phyloP scores from a whole-genome alignment of 37 sponge, comb jelly and placozoan genomes.

The Haliclona indistincta region DNA sequence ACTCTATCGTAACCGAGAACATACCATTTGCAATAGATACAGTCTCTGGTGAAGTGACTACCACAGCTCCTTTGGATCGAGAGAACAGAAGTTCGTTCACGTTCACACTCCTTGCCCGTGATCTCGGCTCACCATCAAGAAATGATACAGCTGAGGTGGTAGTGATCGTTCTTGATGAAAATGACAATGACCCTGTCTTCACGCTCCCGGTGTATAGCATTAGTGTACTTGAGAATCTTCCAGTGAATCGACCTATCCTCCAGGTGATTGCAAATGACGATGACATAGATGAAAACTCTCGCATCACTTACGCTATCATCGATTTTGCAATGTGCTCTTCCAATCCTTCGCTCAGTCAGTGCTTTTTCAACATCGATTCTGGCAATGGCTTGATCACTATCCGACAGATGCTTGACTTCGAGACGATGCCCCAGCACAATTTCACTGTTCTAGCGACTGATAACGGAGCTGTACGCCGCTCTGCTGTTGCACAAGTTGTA shows the following conservation, averaged over 20 bases:
- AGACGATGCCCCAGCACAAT: slow-evolving; percentile 21
- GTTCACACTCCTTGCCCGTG: not conserved
- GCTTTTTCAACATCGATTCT: not conserved
- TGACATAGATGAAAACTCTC: slow-evolving; percentile 1
- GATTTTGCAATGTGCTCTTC: not conserved
- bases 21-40: slow-evolving; percentile 17
- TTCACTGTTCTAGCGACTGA: slow-evolving; percentile 45
- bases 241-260: not conserved
- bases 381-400: slow-evolving; percentile 18
- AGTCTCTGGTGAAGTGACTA: not conserved
- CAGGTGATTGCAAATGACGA: slow-evolving; percentile 5
- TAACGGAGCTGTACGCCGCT: slow-evolving; percentile 6
- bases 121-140: slow-evolving; percentile 4
- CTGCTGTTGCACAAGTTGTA: slow-evolving; percentile 7
- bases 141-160: not conserved
- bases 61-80: not conserved
- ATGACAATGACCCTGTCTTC: slow-evolving; percentile 9
- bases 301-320: not conserved
- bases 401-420: slow-evolving; percentile 42
- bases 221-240: not conserved
- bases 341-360: not conserved
- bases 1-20: not conserved
- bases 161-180: slow-evolving; percentile 10
- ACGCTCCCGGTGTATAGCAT: not conserved
- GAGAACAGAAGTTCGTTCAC: not conserved